Evolutionary conservation across 2,888 invertebrate species (phyloP).

Genomic region (Amitus sp.): DNA sequence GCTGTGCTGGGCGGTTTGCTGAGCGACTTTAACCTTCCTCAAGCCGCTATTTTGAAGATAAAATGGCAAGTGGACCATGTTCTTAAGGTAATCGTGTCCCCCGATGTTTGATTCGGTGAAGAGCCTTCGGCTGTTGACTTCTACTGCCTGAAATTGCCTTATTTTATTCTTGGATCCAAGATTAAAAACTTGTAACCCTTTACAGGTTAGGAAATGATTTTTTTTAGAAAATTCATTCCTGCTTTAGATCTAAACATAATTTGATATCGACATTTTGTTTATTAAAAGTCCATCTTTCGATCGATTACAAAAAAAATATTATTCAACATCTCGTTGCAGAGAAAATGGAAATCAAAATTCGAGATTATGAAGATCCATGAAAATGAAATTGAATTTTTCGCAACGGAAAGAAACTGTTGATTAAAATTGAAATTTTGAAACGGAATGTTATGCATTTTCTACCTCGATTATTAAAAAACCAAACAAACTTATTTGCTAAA

Average conservation of each 20-base stretch:
- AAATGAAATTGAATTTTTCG: neutral
- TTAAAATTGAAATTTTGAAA: too few species aligned
- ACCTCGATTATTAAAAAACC: too few species aligned
- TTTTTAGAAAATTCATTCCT: too few species aligned
- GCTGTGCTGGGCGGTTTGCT: conserved; percentile 75
- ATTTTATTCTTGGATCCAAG: too few species aligned
- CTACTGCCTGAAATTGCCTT: conserved; percentile 87
- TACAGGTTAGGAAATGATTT: too few species aligned
- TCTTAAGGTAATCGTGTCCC: conserved; percentile 93
- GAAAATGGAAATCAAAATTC: too few species aligned
- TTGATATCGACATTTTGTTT: conserved; percentile 1
- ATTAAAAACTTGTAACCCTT: too few species aligned
- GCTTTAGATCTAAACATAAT: too few species aligned
- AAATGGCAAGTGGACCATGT: conserved; percentile 97
- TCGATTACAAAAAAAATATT: conserved; percentile 5
- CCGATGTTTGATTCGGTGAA: conserved; percentile 93
- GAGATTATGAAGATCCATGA: neutral
- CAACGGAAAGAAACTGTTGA: neutral
- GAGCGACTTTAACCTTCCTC: conserved; percentile 87
- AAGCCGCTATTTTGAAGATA: conserved; percentile 97
- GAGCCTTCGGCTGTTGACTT: conserved; percentile 86
- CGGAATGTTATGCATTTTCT: too few species aligned
- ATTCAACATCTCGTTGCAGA: too few species aligned
- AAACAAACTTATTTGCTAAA: too few species aligned
- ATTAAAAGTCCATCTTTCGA: neutral